Conservation (phyloP, 2,797 vertebrate genomes). For the Luscinia luscinia region DNA sequence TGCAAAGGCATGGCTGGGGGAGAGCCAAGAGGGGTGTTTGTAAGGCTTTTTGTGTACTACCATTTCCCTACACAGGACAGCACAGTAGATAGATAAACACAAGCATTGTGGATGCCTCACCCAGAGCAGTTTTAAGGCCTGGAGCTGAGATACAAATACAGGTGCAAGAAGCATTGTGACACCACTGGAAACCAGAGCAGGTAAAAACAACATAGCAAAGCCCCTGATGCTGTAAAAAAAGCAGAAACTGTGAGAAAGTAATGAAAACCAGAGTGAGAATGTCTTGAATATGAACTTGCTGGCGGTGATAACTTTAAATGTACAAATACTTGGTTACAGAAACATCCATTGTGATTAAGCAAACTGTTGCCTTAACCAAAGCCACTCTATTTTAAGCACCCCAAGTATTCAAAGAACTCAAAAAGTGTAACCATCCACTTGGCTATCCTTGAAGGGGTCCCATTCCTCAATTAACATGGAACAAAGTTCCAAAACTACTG, state of each 20-base stretch:
- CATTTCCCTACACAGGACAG: background rate
- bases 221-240: background rate
- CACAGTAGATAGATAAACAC: background rate
- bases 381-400: background rate
- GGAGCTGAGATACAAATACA: accelerated
- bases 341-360: background rate
- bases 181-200: background rate
- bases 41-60: accelerated
- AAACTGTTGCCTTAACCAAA: accelerated
- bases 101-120: accelerated
- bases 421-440: accelerated
- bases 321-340: background rate
- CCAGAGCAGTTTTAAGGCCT: background rate
- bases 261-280: background rate
- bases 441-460: background rate
- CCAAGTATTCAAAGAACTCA: background rate
- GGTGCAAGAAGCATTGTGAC: accelerated
- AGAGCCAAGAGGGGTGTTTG: background rate
- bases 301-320: background rate
- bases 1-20: accelerated
- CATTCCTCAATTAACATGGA: background rate
- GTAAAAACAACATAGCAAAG: background rate
- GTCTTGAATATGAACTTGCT: background rate
- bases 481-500: background rate
- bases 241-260: background rate